phyloP scores from a whole-genome alignment of 2,888 invertebrate species.

The Thymelicus acteon region DNA sequence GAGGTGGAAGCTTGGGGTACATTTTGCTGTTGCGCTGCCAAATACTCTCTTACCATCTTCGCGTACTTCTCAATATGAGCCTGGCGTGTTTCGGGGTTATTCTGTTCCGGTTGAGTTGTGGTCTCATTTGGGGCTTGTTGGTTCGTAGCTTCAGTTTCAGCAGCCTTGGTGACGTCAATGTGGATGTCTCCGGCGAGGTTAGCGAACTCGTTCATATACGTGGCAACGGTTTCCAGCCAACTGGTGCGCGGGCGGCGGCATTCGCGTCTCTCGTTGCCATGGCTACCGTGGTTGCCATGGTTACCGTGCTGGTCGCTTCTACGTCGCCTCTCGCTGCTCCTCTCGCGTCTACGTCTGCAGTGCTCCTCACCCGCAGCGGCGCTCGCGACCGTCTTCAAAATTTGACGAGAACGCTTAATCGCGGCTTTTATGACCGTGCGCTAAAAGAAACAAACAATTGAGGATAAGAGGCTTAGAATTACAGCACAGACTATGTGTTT shows the following conservation, averaged over 20 bases:
- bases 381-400: conserved; percentile 62
- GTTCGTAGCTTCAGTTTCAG: conserved; percentile 38
- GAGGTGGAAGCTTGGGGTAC: conserved; percentile 40
- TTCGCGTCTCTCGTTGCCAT: conserved; percentile 40
- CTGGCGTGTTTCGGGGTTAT: not conserved
- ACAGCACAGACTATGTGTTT: no score
- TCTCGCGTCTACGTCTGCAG: conserved; percentile 53
- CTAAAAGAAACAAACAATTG: conserved; percentile 47
- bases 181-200: conserved; percentile 76
- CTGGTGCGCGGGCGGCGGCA: conserved; percentile 51
- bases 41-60: conserved; percentile 37
- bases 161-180: conserved; percentile 45
- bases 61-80: not conserved
- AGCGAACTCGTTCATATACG: conserved; percentile 82
- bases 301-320: conserved; percentile 48
- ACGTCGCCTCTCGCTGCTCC: conserved; percentile 54
- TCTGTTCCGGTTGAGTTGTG: not conserved
- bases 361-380: conserved; percentile 50
- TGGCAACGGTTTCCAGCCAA: conserved; percentile 79
- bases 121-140: conserved; percentile 10
- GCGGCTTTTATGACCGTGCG: conserved; percentile 64
- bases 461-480: no score
- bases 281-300: conserved; percentile 7
- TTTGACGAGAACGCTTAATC: conserved; percentile 69
- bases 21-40: conserved; percentile 26